Evolutionary conservation across 2,797 vertebrate species (phyloP).

Genomic region (Perdix hodgsoniae): DNA sequence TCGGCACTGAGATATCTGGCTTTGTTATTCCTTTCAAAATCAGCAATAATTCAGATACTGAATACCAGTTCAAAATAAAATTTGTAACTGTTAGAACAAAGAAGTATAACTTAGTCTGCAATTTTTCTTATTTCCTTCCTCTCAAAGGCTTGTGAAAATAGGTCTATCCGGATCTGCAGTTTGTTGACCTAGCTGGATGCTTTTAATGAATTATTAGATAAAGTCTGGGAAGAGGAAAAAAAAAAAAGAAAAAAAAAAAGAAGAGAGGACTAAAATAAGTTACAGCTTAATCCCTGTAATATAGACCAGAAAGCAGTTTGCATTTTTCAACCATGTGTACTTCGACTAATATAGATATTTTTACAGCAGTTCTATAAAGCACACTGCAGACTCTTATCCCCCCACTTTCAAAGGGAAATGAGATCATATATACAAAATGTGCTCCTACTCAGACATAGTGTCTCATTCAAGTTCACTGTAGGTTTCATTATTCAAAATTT

Average conservation of each 20-base stretch:
- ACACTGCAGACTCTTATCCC: background rate
- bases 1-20: background rate
- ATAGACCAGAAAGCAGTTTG: background rate
- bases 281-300: background rate
- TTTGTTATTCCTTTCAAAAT: slow-evolving; percentile 3
- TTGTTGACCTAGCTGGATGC: background rate
- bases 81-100: background rate
- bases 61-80: background rate
- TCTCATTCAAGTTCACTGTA: background rate
- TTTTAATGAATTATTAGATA: background rate
- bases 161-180: background rate
- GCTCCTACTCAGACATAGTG: background rate
- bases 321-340: background rate
- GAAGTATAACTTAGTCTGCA: background rate
- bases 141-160: background rate
- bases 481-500: background rate
- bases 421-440: background rate
- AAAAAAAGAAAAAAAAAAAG: background rate
- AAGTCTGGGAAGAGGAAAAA: background rate
- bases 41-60: background rate
- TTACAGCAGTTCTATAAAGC: background rate
- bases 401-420: background rate
- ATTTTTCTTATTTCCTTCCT: background rate
- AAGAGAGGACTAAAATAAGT: background rate
- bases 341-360: background rate